These are phyloP conservation scores for Bagarius yarrelli DNA, from an alignment of 2,113 vertebrate genomes.

Conservation along the genomic window DNA sequence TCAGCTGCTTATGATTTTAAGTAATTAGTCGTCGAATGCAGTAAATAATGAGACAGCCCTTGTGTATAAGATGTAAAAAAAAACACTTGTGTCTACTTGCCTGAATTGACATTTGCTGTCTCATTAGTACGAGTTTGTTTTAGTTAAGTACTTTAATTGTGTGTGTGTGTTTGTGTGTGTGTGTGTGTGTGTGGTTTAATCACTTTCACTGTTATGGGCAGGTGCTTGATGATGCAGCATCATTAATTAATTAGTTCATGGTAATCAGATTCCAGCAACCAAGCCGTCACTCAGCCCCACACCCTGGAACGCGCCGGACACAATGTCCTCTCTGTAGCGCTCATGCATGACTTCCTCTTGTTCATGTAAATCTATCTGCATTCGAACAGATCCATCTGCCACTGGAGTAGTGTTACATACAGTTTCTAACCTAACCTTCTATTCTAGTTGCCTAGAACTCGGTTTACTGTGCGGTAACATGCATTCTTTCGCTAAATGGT, in stretches of 20 bases:
- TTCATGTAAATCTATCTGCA: slow-evolving; percentile 38
- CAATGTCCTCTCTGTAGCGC: slow-evolving; percentile 21
- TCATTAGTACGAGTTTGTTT: slow-evolving; percentile 2
- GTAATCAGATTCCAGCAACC: slow-evolving; percentile 36
- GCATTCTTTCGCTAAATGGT: too few relatives aligned
- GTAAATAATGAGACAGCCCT: neutral
- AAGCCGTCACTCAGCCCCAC: slow-evolving; percentile 21
- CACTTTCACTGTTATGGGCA: slow-evolving; percentile 43
- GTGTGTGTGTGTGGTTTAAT: slow-evolving; percentile 26
- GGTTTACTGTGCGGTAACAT: too few relatives aligned
- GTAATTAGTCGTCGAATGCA: neutral
- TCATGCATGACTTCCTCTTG: slow-evolving; percentile 30
- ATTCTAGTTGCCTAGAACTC: neutral
- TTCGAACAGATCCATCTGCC: neutral
- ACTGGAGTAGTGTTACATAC: slow-evolving; percentile 15
- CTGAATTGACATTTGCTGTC: neutral
- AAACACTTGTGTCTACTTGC: neutral
- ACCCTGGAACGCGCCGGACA: neutral
- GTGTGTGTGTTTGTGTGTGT: slow-evolving; percentile 9
- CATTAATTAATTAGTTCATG: slow-evolving; percentile 36
- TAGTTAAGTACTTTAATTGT: neutral
- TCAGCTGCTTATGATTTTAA: neutral
- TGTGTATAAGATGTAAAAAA: neutral
- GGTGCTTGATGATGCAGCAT: slow-evolving; percentile 35
- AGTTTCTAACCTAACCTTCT: neutral